phyloP scores from a whole-genome alignment of 2,113 vertebrate genomes.

The Labeo catla region DNA sequence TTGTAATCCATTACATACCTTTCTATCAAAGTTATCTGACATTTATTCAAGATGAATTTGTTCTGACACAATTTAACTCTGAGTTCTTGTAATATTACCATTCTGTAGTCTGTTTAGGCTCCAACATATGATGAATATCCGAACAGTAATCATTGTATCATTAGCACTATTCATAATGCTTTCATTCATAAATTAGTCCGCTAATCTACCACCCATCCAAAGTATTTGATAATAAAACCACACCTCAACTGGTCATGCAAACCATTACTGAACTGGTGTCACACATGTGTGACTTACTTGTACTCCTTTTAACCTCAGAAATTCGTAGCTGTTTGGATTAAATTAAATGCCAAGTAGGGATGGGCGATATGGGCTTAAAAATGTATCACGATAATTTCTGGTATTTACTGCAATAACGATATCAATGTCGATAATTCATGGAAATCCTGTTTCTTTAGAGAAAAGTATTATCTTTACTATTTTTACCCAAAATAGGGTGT shows the following conservation, averaged over 20 bases:
- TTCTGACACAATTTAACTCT: too few relatives aligned
- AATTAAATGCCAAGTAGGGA: background rate
- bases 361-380: too few relatives aligned
- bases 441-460: too few relatives aligned
- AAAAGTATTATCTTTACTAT: too few relatives aligned
- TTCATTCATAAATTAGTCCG: background rate
- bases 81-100: too few relatives aligned
- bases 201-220: background rate
- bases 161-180: background rate
- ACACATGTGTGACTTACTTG: background rate
- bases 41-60: too few relatives aligned
- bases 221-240: background rate
- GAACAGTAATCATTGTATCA: background rate
- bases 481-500: too few relatives aligned
- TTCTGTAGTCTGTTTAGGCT: background rate
- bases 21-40: too few relatives aligned
- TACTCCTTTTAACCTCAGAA: background rate
- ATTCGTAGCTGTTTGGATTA: background rate
- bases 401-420: too few relatives aligned
- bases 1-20: too few relatives aligned
- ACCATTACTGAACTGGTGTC: background rate
- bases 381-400: too few relatives aligned
- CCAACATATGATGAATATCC: background rate
- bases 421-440: too few relatives aligned
- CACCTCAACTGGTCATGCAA: constrained; percentile 15